phyloP scores from a whole-genome alignment of 1,140 invertebrate genomes.

The Hetaerina americana region DNA sequence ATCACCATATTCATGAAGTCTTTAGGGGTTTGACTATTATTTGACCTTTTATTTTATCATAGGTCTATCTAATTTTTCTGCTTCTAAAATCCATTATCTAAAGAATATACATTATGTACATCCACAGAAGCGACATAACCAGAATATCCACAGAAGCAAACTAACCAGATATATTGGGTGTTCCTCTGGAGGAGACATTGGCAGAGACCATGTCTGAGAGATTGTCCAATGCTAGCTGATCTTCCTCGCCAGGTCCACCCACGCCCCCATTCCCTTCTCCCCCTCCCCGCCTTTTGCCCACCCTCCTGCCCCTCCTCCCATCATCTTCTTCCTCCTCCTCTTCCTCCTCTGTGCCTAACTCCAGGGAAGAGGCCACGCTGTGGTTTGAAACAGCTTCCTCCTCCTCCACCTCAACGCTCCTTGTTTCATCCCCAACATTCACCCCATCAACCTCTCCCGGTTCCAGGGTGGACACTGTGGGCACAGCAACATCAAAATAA shows the following conservation, averaged over 20 bases:
- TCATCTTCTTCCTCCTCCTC: slow-evolving; percentile 37
- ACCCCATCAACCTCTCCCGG: neutral
- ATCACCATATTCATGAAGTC: too few relatives aligned
- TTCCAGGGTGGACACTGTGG: neutral
- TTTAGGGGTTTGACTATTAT: too few relatives aligned
- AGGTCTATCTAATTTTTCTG: slow-evolving; percentile 12
- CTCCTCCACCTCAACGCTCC: slow-evolving; percentile 82
- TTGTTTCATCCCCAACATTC: neutral
- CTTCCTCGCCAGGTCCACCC: slow-evolving; percentile 32
- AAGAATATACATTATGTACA: too few relatives aligned
- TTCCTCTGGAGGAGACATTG: slow-evolving; percentile 75
- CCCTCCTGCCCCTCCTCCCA: neutral
- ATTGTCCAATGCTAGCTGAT: slow-evolving; percentile 64
- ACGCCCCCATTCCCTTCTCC: neutral
- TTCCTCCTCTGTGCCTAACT: slow-evolving; percentile 62
- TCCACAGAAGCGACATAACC: slow-evolving; percentile 15
- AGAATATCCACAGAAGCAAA: slow-evolving; percentile 52
- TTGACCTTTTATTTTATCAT: slow-evolving; percentile 10
- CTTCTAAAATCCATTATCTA: too few relatives aligned
- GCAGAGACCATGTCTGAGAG: slow-evolving; percentile 87
- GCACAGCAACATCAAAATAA: neutral
- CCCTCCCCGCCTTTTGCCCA: neutral
- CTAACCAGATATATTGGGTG: slow-evolving; percentile 81
- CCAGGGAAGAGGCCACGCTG: slow-evolving; percentile 83
- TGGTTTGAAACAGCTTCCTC: slow-evolving; percentile 90